Percentiles rank a stretch among this genome's conserved stretches.
Conservation (phyloP, 2,888 invertebrate species). For the Boloria selene region DNA sequence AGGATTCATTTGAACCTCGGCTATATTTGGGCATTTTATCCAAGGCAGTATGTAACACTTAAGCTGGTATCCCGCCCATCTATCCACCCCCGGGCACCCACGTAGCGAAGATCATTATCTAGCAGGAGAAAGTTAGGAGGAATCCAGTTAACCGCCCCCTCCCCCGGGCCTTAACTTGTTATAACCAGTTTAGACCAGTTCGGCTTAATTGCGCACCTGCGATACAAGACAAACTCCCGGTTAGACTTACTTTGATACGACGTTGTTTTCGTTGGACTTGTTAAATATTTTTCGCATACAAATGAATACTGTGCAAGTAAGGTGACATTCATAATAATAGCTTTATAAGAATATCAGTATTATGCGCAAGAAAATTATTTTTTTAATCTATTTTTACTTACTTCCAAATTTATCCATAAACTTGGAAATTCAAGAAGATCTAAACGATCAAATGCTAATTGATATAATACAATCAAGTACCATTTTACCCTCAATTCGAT, state of each 20-base stretch:
- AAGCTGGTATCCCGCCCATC: slow-evolving; percentile 48
- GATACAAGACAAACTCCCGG: slow-evolving; percentile 68
- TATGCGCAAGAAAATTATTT: too few species aligned
- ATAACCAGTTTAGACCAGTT: slow-evolving; percentile 78
- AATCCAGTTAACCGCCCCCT: slow-evolving; percentile 71
- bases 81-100: slow-evolving; percentile 58
- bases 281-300: not conserved
- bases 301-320: not conserved
- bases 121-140: slow-evolving; percentile 76
- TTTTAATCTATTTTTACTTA: too few species aligned
- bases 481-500: too few species aligned
- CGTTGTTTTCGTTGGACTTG: slow-evolving; percentile 1
- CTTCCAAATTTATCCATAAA: too few species aligned
- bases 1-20: slow-evolving; percentile 1
- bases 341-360: too few species aligned
- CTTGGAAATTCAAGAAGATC: too few species aligned
- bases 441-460: too few species aligned
- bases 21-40: slow-evolving; percentile 7
- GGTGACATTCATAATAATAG: too few species aligned
- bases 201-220: slow-evolving; percentile 73
- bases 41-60: slow-evolving; percentile 44
- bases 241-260: slow-evolving; percentile 52
- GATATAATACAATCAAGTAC: too few species aligned
- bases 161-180: slow-evolving; percentile 70
- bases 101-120: slow-evolving; percentile 81